Evolutionary conservation across 2,113 vertebrate species (phyloP).

Genomic region (Dromaius novaehollandiae): DNA sequence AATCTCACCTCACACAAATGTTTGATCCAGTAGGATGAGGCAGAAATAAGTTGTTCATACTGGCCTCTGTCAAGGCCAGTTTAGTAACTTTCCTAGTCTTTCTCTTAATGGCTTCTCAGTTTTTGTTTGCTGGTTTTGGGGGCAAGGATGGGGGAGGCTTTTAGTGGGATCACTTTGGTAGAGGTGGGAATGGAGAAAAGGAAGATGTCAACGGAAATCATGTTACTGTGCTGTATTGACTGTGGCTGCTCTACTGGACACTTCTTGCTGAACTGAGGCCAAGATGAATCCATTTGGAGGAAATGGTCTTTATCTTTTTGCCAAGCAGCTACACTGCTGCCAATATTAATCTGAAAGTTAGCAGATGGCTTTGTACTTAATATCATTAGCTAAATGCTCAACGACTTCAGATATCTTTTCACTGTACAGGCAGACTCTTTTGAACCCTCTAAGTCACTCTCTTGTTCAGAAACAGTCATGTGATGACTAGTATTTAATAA

Average conservation of each 20-base stretch:
- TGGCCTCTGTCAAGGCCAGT: not conserved
- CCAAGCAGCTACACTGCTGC: not conserved
- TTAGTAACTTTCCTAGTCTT: not conserved
- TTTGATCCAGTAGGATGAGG: not conserved
- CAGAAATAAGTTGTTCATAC: not conserved
- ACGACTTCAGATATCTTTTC: not conserved
- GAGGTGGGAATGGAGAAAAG: not conserved
- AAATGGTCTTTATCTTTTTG: not conserved
- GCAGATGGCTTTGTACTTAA: not conserved
- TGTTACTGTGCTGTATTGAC: not conserved
- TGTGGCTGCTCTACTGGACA: not conserved
- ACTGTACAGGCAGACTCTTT: not conserved
- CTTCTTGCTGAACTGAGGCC: not conserved
- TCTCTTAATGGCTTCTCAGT: not conserved
- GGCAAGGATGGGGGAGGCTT: not conserved
- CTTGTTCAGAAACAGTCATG: not conserved
- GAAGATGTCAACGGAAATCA: not conserved
- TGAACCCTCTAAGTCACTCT: not conserved
- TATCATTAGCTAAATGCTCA: not conserved
- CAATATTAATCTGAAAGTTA: not conserved
- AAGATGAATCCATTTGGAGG: not conserved
- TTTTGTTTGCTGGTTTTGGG: not conserved
- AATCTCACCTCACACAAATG: not conserved
- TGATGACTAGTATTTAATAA: not conserved
- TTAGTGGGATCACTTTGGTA: not conserved